A percentile compares a stretch with the other conserved stretches of the same genome.
Evolutionary conservation across 30 jellyfish, hydroid and myxozoan species (phyloP).

Genomic region (Hydra vulgaris): DNA sequence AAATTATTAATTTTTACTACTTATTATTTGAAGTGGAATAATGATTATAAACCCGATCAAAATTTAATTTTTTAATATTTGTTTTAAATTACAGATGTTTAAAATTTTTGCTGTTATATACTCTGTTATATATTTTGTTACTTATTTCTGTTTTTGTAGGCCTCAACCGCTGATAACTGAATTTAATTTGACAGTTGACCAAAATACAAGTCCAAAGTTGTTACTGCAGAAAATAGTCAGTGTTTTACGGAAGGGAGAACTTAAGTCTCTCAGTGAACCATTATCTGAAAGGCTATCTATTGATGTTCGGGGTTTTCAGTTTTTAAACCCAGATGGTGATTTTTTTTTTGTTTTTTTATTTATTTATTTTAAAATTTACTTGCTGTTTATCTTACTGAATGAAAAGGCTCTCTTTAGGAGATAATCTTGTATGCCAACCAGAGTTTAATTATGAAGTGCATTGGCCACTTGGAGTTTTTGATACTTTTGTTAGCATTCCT

Average conservation of each 20-base stretch:
- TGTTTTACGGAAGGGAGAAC: slow-evolving; percentile 79
- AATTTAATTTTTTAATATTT: no score
- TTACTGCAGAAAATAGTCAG: slow-evolving; percentile 72
- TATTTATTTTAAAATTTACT: no score
- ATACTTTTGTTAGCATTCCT: slow-evolving; percentile 88
- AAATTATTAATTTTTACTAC: no score
- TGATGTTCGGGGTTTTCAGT: slow-evolving; percentile 91
- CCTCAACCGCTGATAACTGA: slow-evolving; percentile 74
- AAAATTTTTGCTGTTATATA: no score
- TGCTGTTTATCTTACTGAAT: not conserved
- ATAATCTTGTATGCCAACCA: slow-evolving; percentile 74
- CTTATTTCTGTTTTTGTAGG: slow-evolving; percentile 34
- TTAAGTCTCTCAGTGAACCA: slow-evolving; percentile 68
- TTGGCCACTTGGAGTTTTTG: slow-evolving; percentile 97
- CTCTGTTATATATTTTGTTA: no score
- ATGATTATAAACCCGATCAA: no score
- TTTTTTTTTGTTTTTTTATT: not conserved
- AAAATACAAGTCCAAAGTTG: slow-evolving; percentile 72
- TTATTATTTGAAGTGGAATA: no score
- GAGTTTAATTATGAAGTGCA: slow-evolving; percentile 82
- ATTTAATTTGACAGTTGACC: slow-evolving; percentile 77
- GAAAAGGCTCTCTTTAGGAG: slow-evolving; percentile 35
- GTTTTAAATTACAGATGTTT: no score
- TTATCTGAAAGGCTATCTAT: slow-evolving; percentile 51
- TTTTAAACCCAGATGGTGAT: slow-evolving; percentile 61